Evolutionary conservation across 1,140 invertebrate species (phyloP).

Genomic region (Leptopilina boulardi): DNA sequence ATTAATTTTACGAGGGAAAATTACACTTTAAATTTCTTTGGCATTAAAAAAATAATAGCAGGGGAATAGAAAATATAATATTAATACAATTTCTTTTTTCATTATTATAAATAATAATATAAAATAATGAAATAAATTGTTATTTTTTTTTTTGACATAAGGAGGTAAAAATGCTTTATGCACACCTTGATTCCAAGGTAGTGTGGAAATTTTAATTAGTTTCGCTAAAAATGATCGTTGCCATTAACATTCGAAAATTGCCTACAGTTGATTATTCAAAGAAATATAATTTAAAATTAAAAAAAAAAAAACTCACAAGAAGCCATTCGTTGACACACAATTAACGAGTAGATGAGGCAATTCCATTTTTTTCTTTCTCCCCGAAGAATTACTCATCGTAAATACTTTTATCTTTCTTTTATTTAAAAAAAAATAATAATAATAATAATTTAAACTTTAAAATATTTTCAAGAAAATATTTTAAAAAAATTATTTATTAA

Average conservation of each 20-base stretch:
- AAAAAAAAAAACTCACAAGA: neutral
- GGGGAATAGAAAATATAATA: neutral
- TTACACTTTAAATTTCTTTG: neutral
- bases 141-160: too few relatives aligned
- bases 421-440: neutral
- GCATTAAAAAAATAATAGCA: neutral
- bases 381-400: neutral
- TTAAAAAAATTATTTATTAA: neutral
- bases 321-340: neutral
- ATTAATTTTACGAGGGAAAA: constrained; percentile 6
- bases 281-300: too few relatives aligned
- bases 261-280: too few relatives aligned
- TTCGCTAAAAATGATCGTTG: too few relatives aligned
- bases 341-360: constrained; percentile 5
- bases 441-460: neutral
- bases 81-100: neutral
- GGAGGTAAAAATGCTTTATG: too few relatives aligned
- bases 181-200: too few relatives aligned
- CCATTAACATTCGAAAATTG: too few relatives aligned
- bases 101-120: too few relatives aligned
- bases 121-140: too few relatives aligned
- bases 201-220: too few relatives aligned
- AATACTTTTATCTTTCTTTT: neutral
- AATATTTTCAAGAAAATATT: neutral
- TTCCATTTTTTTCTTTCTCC: constrained; percentile 1